A percentile compares a stretch with the other conserved stretches of the same genome.
phyloP scores from a whole-genome alignment of 2,888 invertebrate genomes.

The Trichogramma evanescens region DNA sequence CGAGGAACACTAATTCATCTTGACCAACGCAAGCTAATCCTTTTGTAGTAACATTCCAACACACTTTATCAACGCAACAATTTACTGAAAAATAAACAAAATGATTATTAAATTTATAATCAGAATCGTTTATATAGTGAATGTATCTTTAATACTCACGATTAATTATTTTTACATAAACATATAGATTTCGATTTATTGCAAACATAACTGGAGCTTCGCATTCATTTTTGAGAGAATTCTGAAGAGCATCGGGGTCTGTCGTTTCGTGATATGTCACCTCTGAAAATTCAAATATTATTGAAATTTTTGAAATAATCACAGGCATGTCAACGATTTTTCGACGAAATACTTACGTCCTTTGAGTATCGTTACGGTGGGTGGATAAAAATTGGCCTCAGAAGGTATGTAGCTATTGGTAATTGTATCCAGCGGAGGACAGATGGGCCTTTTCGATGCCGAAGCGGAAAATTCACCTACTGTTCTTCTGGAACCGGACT shows the following conservation, averaged over 20 bases:
- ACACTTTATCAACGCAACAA: slow-evolving; percentile 66
- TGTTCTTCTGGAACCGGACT: slow-evolving; percentile 40
- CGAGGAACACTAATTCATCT: slow-evolving; percentile 70
- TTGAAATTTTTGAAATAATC: not conserved
- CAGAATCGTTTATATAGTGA: not conserved
- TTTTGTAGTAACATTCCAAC: slow-evolving; percentile 71
- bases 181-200: slow-evolving; percentile 66
- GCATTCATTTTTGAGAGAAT: slow-evolving; percentile 53
- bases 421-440: slow-evolving; percentile 48
- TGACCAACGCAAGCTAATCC: slow-evolving; percentile 76
- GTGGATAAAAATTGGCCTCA: slow-evolving; percentile 52
- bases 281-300: slow-evolving; percentile 42
- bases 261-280: slow-evolving; percentile 52
- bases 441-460: slow-evolving; percentile 38
- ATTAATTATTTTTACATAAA: slow-evolving; percentile 66
- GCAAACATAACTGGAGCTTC: slow-evolving; percentile 62
- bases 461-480: slow-evolving; percentile 32
- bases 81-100: slow-evolving; percentile 54
- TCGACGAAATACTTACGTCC: slow-evolving; percentile 44
- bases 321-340: not conserved
- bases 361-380: slow-evolving; percentile 52
- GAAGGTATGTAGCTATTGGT: slow-evolving; percentile 54
- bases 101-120: not conserved
- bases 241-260: slow-evolving; percentile 53
- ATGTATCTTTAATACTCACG: slow-evolving; percentile 53